Base-by-base conservation (phyloP, 2,797 vertebrate species). In the Pagetopsis macropterus region DNA sequence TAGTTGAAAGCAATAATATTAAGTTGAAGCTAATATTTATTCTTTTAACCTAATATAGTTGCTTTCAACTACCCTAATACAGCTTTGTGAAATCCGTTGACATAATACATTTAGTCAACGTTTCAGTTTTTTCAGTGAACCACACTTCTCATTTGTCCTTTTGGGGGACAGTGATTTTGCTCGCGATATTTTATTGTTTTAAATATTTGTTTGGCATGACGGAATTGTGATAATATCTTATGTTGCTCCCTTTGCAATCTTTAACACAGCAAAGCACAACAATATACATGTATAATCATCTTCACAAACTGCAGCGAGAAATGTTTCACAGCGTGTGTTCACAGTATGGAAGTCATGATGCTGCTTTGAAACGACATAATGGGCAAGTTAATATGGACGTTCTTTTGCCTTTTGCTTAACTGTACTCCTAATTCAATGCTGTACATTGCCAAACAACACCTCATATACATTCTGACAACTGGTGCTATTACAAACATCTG, bases 401-500 rank as follows among this genome's bases (percentile, higher is more conserved):
- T 79, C 50, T 76, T 74, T 81, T 81, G 88, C 85, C 81, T 85
- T 86, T 83, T 27, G 65, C 79, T 87, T 40, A 41, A 82, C 65
- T 70, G 84, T 79, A 74, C 85, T 71, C 75, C 76, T 68, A 48
- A 67, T 86, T 89, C 82, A 85, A 78, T 91, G 88, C 88, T 89
- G 88, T 87, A 88, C 84, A 87, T 92, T 91, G 85, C 91, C 89
- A 91, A 91, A 87, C 43, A 76, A 79, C 65, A 86, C 51, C 82
- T 66, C 61, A 79, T 67, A 72, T 79, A 87, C 89, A 90, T 93
- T 88, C 87, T 92, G 84, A 94, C 88, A 92, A 93, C 90, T 92
- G 94, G 94, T 95, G 94, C 94, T 95, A 94, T 93, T 85, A 84
- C 90, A 89, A 88, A 89, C 84, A 92, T 92, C 86, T 79, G 87